phyloP scores from a whole-genome alignment of 2,888 invertebrate species.

The Stictocephala bisonia region DNA sequence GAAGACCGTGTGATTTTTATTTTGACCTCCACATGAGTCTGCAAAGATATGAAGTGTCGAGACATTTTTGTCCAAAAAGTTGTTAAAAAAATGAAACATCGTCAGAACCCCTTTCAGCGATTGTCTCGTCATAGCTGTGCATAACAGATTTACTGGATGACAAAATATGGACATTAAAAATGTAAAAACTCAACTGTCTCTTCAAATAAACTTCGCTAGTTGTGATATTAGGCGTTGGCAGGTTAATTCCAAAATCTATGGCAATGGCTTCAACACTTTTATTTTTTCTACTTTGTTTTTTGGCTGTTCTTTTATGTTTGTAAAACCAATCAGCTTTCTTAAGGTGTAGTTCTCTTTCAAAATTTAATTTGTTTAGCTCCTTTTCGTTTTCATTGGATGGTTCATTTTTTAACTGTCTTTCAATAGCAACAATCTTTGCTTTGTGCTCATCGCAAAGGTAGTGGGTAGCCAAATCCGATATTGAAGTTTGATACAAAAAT shows the following conservation, averaged over 20 bases:
- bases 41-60: constrained; percentile 16
- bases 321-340: constrained; percentile 5
- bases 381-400: neutral
- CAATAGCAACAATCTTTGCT: constrained; percentile 22
- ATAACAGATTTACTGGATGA: neutral
- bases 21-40: constrained; percentile 32
- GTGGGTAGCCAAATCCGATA: neutral
- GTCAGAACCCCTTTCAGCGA: constrained; percentile 32
- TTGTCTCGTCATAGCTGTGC: constrained; percentile 21
- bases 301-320: neutral
- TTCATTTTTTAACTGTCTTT: constrained; percentile 6
- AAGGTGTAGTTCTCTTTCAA: constrained; percentile 4
- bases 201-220: constrained; percentile 21
- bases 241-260: constrained; percentile 17
- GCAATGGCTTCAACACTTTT: neutral
- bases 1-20: constrained; percentile 21
- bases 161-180: constrained; percentile 23
- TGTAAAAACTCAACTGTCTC: constrained; percentile 22
- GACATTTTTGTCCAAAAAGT: neutral
- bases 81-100: constrained; percentile 25
- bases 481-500: constrained; percentile 14
- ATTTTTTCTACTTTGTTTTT: neutral
- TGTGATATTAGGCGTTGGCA: neutral
- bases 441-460: constrained; percentile 22
- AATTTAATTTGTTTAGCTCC: neutral